Percentiles rank a stretch among this genome's conserved stretches.
Conservation (phyloP, 2,888 invertebrate species). For the Nephrocerus scutellatus region DNA sequence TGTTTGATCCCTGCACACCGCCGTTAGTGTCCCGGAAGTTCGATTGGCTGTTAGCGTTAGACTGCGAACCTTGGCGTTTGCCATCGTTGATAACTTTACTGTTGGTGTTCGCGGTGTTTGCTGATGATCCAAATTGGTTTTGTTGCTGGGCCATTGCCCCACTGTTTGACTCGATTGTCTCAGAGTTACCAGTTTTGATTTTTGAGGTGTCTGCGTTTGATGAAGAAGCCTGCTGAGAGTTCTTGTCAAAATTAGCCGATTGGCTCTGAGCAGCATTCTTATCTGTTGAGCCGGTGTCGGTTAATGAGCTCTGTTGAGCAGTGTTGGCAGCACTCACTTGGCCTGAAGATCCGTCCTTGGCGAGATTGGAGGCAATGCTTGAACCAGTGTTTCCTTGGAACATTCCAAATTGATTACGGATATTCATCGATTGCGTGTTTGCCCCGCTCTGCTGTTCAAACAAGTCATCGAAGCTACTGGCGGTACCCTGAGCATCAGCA, state of each 20-base stretch:
- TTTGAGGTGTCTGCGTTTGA: conserved; percentile 39
- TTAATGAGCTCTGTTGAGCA: conserved; percentile 32
- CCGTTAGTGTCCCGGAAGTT: conserved; percentile 35
- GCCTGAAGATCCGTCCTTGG: conserved; percentile 37
- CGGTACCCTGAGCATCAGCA: conserved; percentile 30
- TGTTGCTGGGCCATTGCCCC: conserved; percentile 35
- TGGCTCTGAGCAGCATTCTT: conserved; percentile 42
- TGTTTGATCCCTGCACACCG: conserved; percentile 29
- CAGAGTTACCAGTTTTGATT: conserved; percentile 22
- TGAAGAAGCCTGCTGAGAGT: conserved; percentile 36
- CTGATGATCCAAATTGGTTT: conserved; percentile 30
- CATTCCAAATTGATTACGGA: conserved; percentile 23
- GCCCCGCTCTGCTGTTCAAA: conserved; percentile 39
- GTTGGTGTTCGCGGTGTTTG: conserved; percentile 40
- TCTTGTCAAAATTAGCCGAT: conserved; percentile 35
- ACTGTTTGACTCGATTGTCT: conserved; percentile 32
- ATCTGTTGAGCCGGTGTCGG: conserved; percentile 22
- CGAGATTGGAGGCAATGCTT: conserved; percentile 42
- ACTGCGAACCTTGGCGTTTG: conserved; percentile 27
- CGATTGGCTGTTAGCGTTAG: conserved; percentile 40
- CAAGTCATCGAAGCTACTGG: conserved; percentile 25
- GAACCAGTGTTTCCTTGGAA: conserved; percentile 36
- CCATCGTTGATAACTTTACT: conserved; percentile 29
- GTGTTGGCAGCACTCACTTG: conserved; percentile 43
- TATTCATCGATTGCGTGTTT: conserved; percentile 34